These are phyloP conservation scores for Catonia carolina DNA, from an alignment of 2,888 invertebrate genomes.

Conservation along the genomic window DNA sequence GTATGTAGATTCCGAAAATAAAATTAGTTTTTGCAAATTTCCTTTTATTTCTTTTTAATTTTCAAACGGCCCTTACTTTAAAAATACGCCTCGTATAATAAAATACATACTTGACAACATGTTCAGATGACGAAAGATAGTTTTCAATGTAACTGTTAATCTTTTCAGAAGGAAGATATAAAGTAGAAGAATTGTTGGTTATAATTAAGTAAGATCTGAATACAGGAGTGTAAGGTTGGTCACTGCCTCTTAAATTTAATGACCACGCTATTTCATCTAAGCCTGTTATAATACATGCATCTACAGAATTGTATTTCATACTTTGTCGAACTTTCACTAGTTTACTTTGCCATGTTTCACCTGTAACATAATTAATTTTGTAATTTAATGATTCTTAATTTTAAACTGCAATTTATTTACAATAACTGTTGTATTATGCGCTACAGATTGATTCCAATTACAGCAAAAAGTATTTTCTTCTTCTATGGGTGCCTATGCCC, in stretches of 20 bases:
- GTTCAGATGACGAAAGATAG: conserved; percentile 34
- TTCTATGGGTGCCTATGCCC: too few species aligned
- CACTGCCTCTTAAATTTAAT: conserved; percentile 79
- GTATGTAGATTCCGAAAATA: too few species aligned
- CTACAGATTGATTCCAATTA: too few species aligned
- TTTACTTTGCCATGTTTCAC: conserved; percentile 58
- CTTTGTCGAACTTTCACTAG: conserved; percentile 53
- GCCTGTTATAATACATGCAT: conserved; percentile 61
- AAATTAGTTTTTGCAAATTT: too few species aligned
- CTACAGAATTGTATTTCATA: conserved; percentile 58
- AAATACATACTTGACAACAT: conserved; percentile 25
- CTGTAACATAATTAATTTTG: too few species aligned
- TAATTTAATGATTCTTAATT: not conserved
- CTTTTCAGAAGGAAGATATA: conserved; percentile 36
- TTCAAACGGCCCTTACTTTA: too few species aligned
- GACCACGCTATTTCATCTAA: conserved; percentile 84
- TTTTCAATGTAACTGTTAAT: conserved; percentile 32
- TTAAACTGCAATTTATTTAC: too few species aligned
- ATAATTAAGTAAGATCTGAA: conserved; percentile 66
- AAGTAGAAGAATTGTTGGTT: conserved; percentile 42
- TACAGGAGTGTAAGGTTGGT: conserved; percentile 81
- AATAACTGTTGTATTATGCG: too few species aligned
- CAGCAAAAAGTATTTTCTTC: too few species aligned
- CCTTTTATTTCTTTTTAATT: too few species aligned
- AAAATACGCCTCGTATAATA: too few species aligned